Base-by-base conservation (phyloP, 53 echinoderm and acorn worm genomes). In the Temnopleurus reevesii region DNA sequence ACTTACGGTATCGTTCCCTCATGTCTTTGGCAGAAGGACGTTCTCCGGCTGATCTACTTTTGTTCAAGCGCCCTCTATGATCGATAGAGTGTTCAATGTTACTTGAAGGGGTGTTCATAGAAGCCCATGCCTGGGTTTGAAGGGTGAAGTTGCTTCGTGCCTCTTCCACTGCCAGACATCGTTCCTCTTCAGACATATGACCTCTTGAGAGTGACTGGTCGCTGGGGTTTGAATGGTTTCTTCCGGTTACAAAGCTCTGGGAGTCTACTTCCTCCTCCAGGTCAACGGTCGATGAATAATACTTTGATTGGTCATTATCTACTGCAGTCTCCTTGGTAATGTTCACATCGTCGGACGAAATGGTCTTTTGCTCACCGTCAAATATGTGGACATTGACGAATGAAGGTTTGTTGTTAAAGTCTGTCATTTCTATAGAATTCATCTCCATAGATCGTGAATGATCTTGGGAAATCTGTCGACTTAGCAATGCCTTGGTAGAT, bases 381-480 rank as follows among this genome's bases (percentile, higher is more conserved):
- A 57, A 57, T 12, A 21, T 17, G 45, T 41, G 29, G 8, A 71
- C 24, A 27, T 33, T 43, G n/a, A 25, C 41, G 12, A 18, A 2
- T 10, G 85, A 60, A 18, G 24, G 59, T 43, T 13, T 1, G 27
- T 9, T 85, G 7, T 60, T 29, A 19, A 87, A 18, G 21, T 87
- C 66, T 6, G 71, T 47, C 88, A 87, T 66, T 49, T 87, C 88
- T 43, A 87, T 66, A 7, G 53, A 64, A 8, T 19, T 54, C 19
- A 33, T 18, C 1, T 87, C 71, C 21, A 30, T 1, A 31, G 88
- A 35, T 35, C 54, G 17, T 2, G 88, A 87, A 33, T 87, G 88
- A 87, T 87, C 88, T 49, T 87, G 88, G 4, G 88, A 87, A 3
- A 87, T 4, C n/a, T 87, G 88, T 51, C 88, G 65, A 33, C 71